A percentile compares a stretch with the other conserved stretches of the same genome.
Evolutionary conservation across 2,797 vertebrate species (phyloP).

Genomic region (Tenualosa thibaudeaui): DNA sequence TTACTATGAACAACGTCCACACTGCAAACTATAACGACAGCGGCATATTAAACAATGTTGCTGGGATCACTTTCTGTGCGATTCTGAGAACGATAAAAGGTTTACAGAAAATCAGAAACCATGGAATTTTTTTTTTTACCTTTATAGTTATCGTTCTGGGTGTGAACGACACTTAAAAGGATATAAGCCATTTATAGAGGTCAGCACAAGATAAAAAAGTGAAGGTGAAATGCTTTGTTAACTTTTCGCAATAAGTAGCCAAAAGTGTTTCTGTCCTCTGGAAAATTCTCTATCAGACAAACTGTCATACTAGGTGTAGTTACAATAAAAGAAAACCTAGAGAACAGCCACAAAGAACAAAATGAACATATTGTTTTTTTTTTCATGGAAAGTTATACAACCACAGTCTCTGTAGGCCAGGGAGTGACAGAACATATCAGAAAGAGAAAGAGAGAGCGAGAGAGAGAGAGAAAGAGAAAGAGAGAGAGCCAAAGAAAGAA

Average conservation of each 20-base stretch:
- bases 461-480: neutral
- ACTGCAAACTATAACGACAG: too few relatives aligned
- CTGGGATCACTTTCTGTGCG: too few relatives aligned
- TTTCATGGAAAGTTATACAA: slow-evolving; percentile 4
- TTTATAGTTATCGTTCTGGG: too few relatives aligned
- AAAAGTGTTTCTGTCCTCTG: too few relatives aligned
- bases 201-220: too few relatives aligned
- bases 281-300: too few relatives aligned
- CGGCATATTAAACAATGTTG: too few relatives aligned
- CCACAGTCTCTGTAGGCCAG: neutral
- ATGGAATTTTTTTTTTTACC: too few relatives aligned
- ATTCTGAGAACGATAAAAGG: too few relatives aligned
- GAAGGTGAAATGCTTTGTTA: neutral
- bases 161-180: neutral
- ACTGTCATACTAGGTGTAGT: neutral
- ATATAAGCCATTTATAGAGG: neutral
- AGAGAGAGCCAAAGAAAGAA: neutral
- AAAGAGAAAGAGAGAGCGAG: neutral
- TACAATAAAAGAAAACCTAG: too few relatives aligned
- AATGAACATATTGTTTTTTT: neutral
- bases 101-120: too few relatives aligned
- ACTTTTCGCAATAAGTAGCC: neutral
- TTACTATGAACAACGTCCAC: too few relatives aligned
- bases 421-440: neutral
- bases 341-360: neutral